Percentiles rank a stretch among this genome's conserved stretches.
phyloP scores from a whole-genome alignment of 2,113 vertebrate genomes.

The Kobus ellipsiprymnus region DNA sequence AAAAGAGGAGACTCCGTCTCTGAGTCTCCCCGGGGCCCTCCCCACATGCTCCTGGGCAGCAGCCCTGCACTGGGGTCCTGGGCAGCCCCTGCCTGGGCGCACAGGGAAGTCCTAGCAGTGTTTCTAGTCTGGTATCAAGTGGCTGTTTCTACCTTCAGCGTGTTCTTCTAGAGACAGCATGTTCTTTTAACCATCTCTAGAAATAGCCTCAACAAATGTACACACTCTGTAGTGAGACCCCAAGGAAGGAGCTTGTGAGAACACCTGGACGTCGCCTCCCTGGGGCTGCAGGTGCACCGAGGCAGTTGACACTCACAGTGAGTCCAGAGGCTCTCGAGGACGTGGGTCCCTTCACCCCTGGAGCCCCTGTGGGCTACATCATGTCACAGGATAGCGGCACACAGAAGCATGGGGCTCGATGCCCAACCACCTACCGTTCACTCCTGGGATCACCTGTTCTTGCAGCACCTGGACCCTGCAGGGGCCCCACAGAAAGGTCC shows the following conservation, averaged over 20 bases:
- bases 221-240: background rate
- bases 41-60: too few relatives aligned
- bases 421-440: background rate
- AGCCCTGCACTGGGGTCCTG: background rate
- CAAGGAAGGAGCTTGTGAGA: rapidly evolving
- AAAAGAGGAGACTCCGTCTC: rapidly evolving
- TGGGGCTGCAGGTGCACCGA: rapidly evolving
- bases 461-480: background rate
- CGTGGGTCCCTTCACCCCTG: rapidly evolving
- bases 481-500: background rate
- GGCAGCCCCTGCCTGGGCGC: rapidly evolving
- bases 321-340: background rate
- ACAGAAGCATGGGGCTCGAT: background rate
- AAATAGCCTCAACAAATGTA: rapidly evolving
- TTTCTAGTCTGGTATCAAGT: too few relatives aligned
- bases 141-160: background rate
- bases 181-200: rapidly evolving
- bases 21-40: rapidly evolving
- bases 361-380: rapidly evolving
- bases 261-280: rapidly evolving
- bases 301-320: background rate
- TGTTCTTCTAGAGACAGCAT: background rate
- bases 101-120: rapidly evolving
- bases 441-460: background rate
- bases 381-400: too few relatives aligned